These are phyloP conservation scores for Anisognathus igniventris DNA, from an alignment of 2,797 vertebrate genomes.

Conservation along the genomic window DNA sequence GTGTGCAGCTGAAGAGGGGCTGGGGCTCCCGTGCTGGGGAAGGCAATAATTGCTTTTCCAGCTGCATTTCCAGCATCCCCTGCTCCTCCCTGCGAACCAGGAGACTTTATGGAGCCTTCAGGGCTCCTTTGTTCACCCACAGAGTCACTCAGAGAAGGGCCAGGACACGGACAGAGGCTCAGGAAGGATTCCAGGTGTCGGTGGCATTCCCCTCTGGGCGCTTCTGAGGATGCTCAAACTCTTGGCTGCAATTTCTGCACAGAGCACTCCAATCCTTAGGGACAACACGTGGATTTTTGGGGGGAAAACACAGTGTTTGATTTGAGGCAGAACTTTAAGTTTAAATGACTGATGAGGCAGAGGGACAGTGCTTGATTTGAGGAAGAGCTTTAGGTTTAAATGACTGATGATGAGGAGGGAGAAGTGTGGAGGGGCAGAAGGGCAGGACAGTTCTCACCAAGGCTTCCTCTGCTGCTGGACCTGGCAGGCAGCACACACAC, in stretches of 20 bases:
- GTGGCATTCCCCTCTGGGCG: background rate
- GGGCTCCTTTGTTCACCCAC: background rate
- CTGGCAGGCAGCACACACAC: background rate
- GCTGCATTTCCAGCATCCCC: background rate
- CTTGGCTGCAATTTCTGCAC: background rate
- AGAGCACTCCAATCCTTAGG: background rate
- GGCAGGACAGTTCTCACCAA: background rate
- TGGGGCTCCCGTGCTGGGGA: background rate
- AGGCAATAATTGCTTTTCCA: constrained; percentile 39
- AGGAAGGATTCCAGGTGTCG: background rate
- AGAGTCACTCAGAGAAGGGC: background rate
- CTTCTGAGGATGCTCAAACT: background rate
- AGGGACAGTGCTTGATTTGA: too few relatives aligned
- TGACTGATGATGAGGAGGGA: background rate
- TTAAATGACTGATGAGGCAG: background rate
- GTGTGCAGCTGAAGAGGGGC: background rate
- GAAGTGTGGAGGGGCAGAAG: background rate
- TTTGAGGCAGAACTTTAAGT: background rate
- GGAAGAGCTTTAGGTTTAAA: background rate
- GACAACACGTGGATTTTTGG: background rate
- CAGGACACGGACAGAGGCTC: background rate
- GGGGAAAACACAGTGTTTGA: background rate
- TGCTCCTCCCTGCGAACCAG: background rate
- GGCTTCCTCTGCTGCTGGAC: background rate
- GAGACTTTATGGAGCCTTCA: background rate